phyloP scores from a whole-genome alignment of 1,140 invertebrate species.

The Ephestia elutella region DNA sequence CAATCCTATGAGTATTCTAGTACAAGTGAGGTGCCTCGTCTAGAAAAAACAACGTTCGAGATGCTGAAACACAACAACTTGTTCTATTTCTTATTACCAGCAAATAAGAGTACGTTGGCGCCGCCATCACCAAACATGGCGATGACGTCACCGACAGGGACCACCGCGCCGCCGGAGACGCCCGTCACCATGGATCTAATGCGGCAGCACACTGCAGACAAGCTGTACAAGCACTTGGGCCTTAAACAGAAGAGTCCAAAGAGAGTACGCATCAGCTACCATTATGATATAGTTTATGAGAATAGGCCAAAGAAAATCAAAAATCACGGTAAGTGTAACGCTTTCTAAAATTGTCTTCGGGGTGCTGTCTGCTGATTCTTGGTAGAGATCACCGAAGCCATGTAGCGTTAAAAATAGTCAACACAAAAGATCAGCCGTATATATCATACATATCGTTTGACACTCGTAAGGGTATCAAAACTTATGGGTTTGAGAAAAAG shows the following conservation, averaged over 20 bases:
- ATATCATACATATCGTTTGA: no score
- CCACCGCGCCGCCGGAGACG: background rate
- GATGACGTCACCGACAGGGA: no score
- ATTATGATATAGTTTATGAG: conserved; percentile 34
- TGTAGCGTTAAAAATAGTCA: no score
- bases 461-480: no score
- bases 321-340: background rate
- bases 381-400: no score
- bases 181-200: conserved; percentile 9
- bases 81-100: background rate
- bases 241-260: conserved; percentile 18
- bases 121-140: no score
- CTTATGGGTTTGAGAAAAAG: no score
- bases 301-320: background rate
- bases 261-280: conserved; percentile 32
- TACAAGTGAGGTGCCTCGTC: no score
- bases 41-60: background rate
- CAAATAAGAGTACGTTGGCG: background rate
- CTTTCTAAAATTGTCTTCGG: no score
- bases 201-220: conserved; percentile 13
- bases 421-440: no score
- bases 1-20: no score
- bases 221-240: background rate
- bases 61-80: background rate
- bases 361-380: no score